Evolutionary conservation across 2,113 vertebrate genomes (phyloP).

Genomic region (Gavialis gangeticus): DNA sequence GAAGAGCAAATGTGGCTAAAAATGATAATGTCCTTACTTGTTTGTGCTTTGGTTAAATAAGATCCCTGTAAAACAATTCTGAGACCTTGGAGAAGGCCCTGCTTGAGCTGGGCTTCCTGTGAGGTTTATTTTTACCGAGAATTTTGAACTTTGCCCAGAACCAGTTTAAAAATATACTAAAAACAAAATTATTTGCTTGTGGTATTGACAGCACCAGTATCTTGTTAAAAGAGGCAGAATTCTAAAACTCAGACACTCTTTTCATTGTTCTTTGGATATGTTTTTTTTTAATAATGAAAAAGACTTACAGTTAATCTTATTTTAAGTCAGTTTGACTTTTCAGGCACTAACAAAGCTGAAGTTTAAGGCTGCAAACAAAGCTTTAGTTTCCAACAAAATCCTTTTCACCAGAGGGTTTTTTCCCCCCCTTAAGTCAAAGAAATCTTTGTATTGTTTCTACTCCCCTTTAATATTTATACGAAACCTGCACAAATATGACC

Average conservation of each 20-base stretch:
- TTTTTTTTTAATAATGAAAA: not conserved
- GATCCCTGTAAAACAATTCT: not conserved
- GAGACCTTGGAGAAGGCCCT: not conserved
- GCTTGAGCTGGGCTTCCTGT: not conserved
- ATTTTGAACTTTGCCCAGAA: not conserved
- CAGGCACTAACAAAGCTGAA: not conserved
- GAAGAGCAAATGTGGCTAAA: not conserved
- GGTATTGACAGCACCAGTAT: not conserved
- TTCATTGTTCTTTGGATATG: not conserved
- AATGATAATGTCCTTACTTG: conserved; percentile 15
- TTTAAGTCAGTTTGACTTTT: not conserved
- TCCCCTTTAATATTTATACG: not conserved
- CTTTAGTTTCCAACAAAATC: not conserved
- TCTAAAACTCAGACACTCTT: not conserved
- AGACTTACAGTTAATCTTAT: not conserved
- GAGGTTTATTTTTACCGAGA: not conserved
- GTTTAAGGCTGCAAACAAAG: not conserved
- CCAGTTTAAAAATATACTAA: not conserved
- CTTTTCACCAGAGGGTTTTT: not conserved
- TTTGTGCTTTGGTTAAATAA: not conserved
- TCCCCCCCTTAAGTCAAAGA: not conserved
- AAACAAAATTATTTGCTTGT: not conserved
- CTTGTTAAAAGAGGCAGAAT: not conserved
- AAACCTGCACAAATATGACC: not conserved
- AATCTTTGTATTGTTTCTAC: not conserved